Evolutionary conservation across 2,797 vertebrate genomes (phyloP), one percentile per base, ranked within the genome.

Genomic region (Cichlasoma orientale): DNA sequence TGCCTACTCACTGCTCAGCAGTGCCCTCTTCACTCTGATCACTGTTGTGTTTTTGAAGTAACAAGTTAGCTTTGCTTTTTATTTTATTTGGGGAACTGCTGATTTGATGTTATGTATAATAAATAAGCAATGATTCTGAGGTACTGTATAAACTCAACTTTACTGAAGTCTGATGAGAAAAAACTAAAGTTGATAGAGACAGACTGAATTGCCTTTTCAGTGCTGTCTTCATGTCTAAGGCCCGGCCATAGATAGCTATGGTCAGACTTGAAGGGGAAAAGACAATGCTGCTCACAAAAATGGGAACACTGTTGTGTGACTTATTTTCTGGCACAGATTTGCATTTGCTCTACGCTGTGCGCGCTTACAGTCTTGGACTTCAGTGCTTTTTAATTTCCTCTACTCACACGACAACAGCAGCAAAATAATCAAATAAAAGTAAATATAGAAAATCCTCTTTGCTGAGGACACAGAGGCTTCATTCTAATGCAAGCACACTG

Each of bases 391-490:
- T 50, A 50, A 50, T 50, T 50, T 50, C 47, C 47, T 50, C 47
- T 50, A 19, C 41, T 41, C 61, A 50, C 2, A 47, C 23, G 50
- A 66, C 23, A 66, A 27, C 61, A 68, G 3, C 61, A 75, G 58
- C 16, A n/a, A 47, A 50, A 74, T 52, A 56, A 25, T 25, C 33
- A 52, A 56, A 83, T 27, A 9, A 57, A 82, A 78, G 70, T 72
- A 56, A 61, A 85, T 12, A 52, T 3, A 78, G 77, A 72, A 74
- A 77, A 72, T 38, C 41, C 50, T 50, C 8, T 73, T 63, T 52
- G 41, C 50, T 1, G n/a, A 31, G 53, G 0, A 50, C 61, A 50
- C 41, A 47, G 56, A 21, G 57, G 12, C 47, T 33, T 63, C 27
- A 36, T 53, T 31, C 18, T 25, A 16, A 74, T 68, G 41, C 74